Percentiles rank a stretch among this genome's conserved stretches.
These are phyloP conservation scores for Oncorhynchus kisutch DNA, from an alignment of 2,113 vertebrate genomes.

Conservation along the genomic window DNA sequence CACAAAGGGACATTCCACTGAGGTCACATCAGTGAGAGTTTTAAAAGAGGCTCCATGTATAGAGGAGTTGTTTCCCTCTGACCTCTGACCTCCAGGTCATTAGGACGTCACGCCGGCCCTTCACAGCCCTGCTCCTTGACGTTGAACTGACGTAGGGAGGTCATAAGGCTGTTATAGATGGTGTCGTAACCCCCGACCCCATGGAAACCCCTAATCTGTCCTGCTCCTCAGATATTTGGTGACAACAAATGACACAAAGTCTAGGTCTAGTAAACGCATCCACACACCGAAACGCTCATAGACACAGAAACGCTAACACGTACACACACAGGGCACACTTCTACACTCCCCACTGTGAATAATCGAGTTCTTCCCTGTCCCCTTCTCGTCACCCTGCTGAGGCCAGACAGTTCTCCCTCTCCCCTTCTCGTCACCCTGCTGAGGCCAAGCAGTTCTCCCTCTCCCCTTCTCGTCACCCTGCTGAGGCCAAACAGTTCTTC, in stretches of 20 bases:
- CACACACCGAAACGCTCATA: not conserved
- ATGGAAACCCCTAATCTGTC: conserved; percentile 5
- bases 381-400: no score
- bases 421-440: no score
- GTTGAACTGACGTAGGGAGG: conserved; percentile 35
- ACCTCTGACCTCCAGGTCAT: conserved; percentile 27
- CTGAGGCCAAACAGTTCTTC: no score
- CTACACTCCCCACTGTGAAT: not conserved
- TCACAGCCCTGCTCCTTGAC: conserved; percentile 32
- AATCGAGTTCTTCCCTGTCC: not conserved
- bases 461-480: no score
- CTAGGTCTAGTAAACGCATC: not conserved
- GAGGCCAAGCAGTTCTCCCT: no score
- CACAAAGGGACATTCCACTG: conserved; percentile 52
- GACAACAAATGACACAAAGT: not conserved
- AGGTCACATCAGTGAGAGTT: conserved; percentile 40
- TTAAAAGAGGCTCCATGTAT: conserved; percentile 39
- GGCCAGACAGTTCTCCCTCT: no score
- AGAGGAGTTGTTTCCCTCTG: conserved; percentile 50
- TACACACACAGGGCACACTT: not conserved
- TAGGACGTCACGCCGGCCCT: conserved; percentile 23
- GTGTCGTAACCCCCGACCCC: conserved; percentile 11
- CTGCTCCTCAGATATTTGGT: conserved; percentile 22
- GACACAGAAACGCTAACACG: not conserved
- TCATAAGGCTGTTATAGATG: conserved; percentile 14